A percentile compares a stretch with the other conserved stretches of the same genome.
Evolutionary conservation across 1,140 invertebrate species (phyloP).

Genomic region (Trichonephila inaurata): DNA sequence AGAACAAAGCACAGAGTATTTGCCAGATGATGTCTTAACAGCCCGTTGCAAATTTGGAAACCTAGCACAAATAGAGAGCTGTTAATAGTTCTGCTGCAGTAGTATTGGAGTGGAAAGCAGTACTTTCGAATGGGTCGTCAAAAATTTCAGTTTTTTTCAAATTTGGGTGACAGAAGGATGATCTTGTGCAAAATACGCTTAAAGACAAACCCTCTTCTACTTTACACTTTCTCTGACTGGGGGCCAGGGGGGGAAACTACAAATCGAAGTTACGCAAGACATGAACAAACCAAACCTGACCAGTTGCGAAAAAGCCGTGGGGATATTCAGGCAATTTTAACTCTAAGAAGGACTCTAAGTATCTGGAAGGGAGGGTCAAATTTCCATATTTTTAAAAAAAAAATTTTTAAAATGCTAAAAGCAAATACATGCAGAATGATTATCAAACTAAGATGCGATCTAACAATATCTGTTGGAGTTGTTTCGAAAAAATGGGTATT

Average conservation of each 20-base stretch:
- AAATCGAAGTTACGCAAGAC: not conserved
- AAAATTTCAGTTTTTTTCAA: not conserved
- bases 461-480: not conserved
- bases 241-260: not conserved
- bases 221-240: not conserved
- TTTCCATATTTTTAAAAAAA: not conserved
- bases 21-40: not conserved
- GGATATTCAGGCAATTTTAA: not conserved
- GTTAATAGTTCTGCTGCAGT: not conserved
- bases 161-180: not conserved
- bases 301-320: not conserved
- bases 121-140: not conserved
- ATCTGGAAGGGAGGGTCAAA: not conserved
- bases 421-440: not conserved
- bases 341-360: not conserved
- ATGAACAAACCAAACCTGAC: not conserved
- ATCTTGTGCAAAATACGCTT: not conserved
- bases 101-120: not conserved
- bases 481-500: not conserved
- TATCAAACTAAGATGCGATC: not conserved
- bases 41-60: not conserved
- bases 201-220: not conserved
- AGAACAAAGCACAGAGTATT: not conserved
- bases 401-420: not conserved
- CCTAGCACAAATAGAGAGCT: not conserved